Base-by-base conservation (phyloP, 1,140 invertebrate species). In the Cotesia glomerata region DNA sequence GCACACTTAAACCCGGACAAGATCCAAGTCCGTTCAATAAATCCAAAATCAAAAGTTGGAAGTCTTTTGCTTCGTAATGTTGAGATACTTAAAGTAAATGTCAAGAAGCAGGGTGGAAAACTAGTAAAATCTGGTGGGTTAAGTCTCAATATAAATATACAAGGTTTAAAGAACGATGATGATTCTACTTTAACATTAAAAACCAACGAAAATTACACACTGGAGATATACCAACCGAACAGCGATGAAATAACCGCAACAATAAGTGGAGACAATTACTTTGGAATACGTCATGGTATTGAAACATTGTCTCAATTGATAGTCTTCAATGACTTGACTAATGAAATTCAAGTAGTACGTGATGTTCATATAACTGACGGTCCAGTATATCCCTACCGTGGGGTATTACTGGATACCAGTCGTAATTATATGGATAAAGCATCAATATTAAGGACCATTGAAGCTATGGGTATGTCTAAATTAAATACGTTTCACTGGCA, bases 401-500 rank as follows among this genome's bases (percentile, higher is more conserved):
- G 94, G 2, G 83, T 96, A 0, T 81, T 94, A 3, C 78, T 96
- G 36, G 95, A 96, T 77, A 95, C 94, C 0, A 89, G 93, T 0
- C 89, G 95, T 32, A 95, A 95, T 82, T 95, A 89, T 79, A 89
- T 92, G 75, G 85, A 90, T 1, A 89, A 94, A 4, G 87, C 90
- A 2, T 84, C 89, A 0, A 92, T 97, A 56, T 90, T 93, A 75
- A 86, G 89, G 14, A 94, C 93, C 0, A 87, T 97, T 52, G 93
- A 95, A 78, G 94, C 89, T 0, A 95, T 96, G 94, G 91, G 91
- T 0, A 88, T 91, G 78, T 92, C 91, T 9, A 97, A 96, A 79
- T 79, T 97, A 45, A 97, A 97, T 80, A 92, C 92, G 0, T 93
- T 97, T 81, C 65, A 67, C 26, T 67, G 65, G 65, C 65, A 67